These are phyloP conservation scores for Cinara cedri DNA, from an alignment of 2,888 invertebrate species.

Conservation along the genomic window DNA sequence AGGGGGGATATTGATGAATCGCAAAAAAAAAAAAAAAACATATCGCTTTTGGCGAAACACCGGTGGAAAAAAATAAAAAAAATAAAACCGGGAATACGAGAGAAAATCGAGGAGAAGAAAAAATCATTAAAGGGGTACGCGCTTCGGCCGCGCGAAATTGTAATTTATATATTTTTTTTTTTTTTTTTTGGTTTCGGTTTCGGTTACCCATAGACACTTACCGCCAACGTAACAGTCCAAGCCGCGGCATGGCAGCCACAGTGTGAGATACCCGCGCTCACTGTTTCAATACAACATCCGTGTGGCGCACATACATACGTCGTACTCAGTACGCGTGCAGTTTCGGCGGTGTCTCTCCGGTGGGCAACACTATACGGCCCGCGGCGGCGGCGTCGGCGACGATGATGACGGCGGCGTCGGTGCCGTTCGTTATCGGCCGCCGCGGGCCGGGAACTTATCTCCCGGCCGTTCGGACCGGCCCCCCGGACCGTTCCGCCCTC, in stretches of 20 bases:
- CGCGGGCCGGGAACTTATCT: background rate
- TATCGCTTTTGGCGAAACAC: background rate
- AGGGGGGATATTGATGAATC: too few species aligned
- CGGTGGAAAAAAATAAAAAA: too few species aligned
- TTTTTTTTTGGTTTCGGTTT: background rate
- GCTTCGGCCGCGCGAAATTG: too few species aligned
- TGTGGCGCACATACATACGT: slow-evolving; percentile 36
- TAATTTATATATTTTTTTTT: too few species aligned
- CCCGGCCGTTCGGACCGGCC: background rate
- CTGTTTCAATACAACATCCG: slow-evolving; percentile 32
- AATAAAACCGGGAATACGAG: background rate
- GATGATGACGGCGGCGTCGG: background rate
- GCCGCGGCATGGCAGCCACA: slow-evolving; percentile 53
- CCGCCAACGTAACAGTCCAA: slow-evolving; percentile 30
- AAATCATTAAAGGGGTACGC: background rate
- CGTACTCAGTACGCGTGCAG: slow-evolving; percentile 38
- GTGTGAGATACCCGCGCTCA: slow-evolving; percentile 27
- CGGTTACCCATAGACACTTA: slow-evolving; percentile 28
- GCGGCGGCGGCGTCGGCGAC: background rate
- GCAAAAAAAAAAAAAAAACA: background rate
- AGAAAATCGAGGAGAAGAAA: too few species aligned
- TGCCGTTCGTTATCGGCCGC: slow-evolving; percentile 5
- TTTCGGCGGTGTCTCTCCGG: slow-evolving; percentile 30
- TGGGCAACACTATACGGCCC: background rate
- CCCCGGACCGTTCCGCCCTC: background rate